Evolutionary conservation across 2,888 invertebrate species (phyloP), one percentile per base, ranked within the genome.

Genomic region (Myopa tessellatipennis): DNA sequence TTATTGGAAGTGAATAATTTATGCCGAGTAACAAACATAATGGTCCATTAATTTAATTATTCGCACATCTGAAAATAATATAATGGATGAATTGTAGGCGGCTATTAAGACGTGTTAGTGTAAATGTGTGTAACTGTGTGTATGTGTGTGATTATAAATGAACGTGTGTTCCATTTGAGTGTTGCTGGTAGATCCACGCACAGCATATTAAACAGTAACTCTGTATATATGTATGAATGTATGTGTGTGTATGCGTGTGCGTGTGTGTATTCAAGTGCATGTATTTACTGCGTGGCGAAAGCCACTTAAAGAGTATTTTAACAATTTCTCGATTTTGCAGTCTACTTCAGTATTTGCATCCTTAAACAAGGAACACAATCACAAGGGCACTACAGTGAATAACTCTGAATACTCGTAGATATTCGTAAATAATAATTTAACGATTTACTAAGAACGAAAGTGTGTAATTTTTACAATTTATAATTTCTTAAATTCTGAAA

Each of bases 21-120:
- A 87, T 87, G 82, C 84, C 77, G 83, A 10, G 79, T 75, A 80
- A 84, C 85, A 87, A 87, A 87, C 87, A 87, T 86, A 87, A 87
- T 87, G 87, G 87, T 87, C 87, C 88, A 87, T 87, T 87, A 87
- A 87, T 87, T 87, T 85, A 87, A 87, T 87, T 87, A 87, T 84
- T 85, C 84, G 84, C 82, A 81, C 82, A 81, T 79, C 72, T 84
- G 82, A 79, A 81, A 82, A 79, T 82, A 65, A 8, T 65, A 85
- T 83, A 73, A 77, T 83, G 82, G 80, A 83, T 76, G 83, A 82
- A 83, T 81, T 82, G 74, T 79, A 77, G 76, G 78, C 78, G 72
- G 77, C 80, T 80, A 81, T 80, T 82, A 82, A 85, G 81, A 82
- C 81, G 80, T 82, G 34, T 26, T 50, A 7, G 50, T 63, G 72